Base-by-base conservation (phyloP, 2,888 invertebrate genomes). In the Melipona bicolor region DNA sequence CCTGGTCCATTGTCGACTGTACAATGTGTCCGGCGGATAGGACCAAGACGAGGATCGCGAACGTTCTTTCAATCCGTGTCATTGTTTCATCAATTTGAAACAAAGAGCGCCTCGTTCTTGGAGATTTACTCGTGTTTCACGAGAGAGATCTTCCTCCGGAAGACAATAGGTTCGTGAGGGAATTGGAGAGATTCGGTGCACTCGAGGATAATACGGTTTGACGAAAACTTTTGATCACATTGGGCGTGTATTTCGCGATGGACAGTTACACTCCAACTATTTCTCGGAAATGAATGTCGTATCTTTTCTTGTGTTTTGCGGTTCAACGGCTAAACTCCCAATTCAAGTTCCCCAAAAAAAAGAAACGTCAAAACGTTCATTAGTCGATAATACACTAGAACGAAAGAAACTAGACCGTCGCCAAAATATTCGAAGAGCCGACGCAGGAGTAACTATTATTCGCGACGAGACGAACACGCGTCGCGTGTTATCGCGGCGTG, bases 1-100 rank as follows among this genome's bases (percentile, higher is more conserved):
- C 72, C 77, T 64, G 76, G 43, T 49, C 80, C 32, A 72, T 77
- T 71, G 61, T 81, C 27, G 59, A 2, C 43, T 11, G 50, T 65
- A 73, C 52, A 72, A 81, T 73, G 56, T 54, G 56, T 54, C 36
- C 69, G 50, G 27, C 27, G 15, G 59, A 49, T 50, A 3, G 32
- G 27, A 72, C 61, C 21, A 72, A 61, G 61, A 49, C 13, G 27
- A 21, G 27, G 21, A 3, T 36, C 56, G 5, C 17, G 43, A 43
- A 43, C n/a, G 61, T 61, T 72, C 59, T 72, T 72, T 72, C 4
- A 15, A 13, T 9, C 32, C 50, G 3, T 50, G 59, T 19, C 56
- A 43, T 71, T 71, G 59, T 71, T 71, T 19, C 71, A 43, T 59
- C 71, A 59, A 36, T 43, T 71, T 59, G 4, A 59, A 43, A 43